These are phyloP conservation scores for Troglohyphantes excavatus DNA, from an alignment of 2,888 invertebrate species.

Conservation along the genomic window DNA sequence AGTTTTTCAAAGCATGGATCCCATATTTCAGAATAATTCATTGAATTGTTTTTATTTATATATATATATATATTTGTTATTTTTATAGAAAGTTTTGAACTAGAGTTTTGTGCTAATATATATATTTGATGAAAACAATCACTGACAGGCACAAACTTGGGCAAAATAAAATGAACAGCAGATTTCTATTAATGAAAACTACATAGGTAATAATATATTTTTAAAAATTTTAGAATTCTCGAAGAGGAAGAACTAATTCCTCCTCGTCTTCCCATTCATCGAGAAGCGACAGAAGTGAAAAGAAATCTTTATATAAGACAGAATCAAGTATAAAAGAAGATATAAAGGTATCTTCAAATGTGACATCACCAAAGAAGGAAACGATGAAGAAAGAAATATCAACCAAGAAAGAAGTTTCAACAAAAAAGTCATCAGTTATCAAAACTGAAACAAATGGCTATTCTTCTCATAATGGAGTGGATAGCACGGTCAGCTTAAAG, in stretches of 20 bases:
- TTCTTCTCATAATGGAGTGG: constrained; percentile 67
- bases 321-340: constrained; percentile 56
- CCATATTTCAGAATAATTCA: too few relatives aligned
- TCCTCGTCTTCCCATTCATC: constrained; percentile 63
- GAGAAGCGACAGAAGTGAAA: constrained; percentile 70
- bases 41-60: too few relatives aligned
- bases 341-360: constrained; percentile 27
- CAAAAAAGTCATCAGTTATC: constrained; percentile 13
- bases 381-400: constrained; percentile 57
- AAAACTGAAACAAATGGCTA: constrained; percentile 68
- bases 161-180: too few relatives aligned
- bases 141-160: too few relatives aligned
- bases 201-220: too few relatives aligned
- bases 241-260: constrained; percentile 65
- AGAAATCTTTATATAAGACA: constrained; percentile 52
- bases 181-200: too few relatives aligned
- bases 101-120: too few relatives aligned
- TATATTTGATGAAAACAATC: too few relatives aligned
- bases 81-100: too few relatives aligned
- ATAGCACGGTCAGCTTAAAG: constrained; percentile 62
- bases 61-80: too few relatives aligned
- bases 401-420: constrained; percentile 34
- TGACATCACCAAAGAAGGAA: constrained; percentile 53
- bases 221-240: constrained; percentile 63
- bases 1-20: too few relatives aligned